Percentiles rank a stretch among this genome's conserved stretches.
Conservation (phyloP, 1,140 invertebrate species). For the Dreissena rostriformis region DNA sequence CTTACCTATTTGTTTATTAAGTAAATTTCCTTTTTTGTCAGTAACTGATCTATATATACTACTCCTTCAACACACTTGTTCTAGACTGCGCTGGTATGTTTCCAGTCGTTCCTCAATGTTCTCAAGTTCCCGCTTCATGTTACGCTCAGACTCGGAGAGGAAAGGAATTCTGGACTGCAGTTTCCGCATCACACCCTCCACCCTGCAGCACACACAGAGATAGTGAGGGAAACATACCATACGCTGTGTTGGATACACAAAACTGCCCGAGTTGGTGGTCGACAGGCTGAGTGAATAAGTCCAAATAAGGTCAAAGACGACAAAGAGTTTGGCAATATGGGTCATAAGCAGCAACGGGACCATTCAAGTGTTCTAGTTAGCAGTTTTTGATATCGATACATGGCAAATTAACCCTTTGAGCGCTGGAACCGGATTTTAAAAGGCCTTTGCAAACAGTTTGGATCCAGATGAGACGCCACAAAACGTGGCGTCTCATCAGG, state of each 20-base stretch:
- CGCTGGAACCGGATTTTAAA: too few relatives aligned
- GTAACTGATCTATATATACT: too few relatives aligned
- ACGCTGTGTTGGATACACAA: neutral
- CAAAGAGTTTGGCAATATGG: too few relatives aligned
- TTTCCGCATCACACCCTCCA: constrained; percentile 44
- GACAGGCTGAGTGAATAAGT: neutral
- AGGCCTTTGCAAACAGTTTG: too few relatives aligned
- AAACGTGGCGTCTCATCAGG: too few relatives aligned
- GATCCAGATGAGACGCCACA: too few relatives aligned
- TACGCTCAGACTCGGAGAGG: constrained; percentile 40
- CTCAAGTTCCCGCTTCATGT: constrained; percentile 56
- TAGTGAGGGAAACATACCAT: neutral
- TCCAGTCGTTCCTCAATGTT: constrained; percentile 45
- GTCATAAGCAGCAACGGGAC: too few relatives aligned
- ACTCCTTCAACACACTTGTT: constrained; percentile 16
- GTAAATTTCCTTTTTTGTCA: too few relatives aligned
- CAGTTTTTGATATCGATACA: too few relatives aligned
- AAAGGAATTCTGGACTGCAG: constrained; percentile 51
- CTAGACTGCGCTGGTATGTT: constrained; percentile 31
- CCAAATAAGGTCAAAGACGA: neutral
- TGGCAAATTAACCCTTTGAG: too few relatives aligned
- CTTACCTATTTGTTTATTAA: too few relatives aligned
- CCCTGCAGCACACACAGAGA: constrained; percentile 6
- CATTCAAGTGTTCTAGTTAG: too few relatives aligned
- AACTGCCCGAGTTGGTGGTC: neutral